Evolutionary conservation across 2,797 vertebrate species (phyloP), one percentile per base, ranked within the genome.

Genomic region (Platyrinchus mystaceus): DNA sequence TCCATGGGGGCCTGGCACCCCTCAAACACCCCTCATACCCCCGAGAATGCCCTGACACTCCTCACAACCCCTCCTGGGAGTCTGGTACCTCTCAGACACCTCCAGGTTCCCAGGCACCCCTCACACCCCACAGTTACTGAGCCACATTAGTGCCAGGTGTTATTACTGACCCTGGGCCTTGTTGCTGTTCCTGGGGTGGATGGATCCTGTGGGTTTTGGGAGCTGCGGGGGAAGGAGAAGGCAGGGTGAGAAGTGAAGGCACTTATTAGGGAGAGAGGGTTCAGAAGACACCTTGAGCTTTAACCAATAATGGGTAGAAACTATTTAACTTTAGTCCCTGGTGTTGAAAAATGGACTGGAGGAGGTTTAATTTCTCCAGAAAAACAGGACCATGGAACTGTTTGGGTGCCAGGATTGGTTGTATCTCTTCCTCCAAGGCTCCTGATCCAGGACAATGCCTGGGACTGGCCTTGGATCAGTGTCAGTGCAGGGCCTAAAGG

Each of bases 361-460:
- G 19, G 27, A 41, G 7, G 52, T 62, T 67, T 62, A 5, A 14
- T 80, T 81, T 63, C 34, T 43, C 23, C n/a, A 43, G 59, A 47
- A 39, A 47, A 39, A 32, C 0, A 49, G 53, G 24, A 19, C 17
- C 1, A 0, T 0, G 3, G 55, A 23, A 10, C 9, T 2, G 0
- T 37, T 53, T 0, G 2, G 19, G 14, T 68, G 43, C 21, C 7
- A 14, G 52, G 11, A 13, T 7, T 50, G 44, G 21, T 62, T 66
- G 43, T 5, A 5, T 4, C 26, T 39, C 9, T 79, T 41, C 3
- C 79, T 64, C 17, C 1, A 1, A 23, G 18, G 3, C 17, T 22
- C 0, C 2, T 2, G 6, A 2, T 13, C 7, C 0, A 0, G 77
- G 56, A 6, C 0, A 2, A 17, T 10, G 12, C 17, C 18, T 46